Evolutionary conservation across 2,888 invertebrate species (phyloP), one percentile per base, ranked within the genome.

Genomic region (Drosophila lutescens): DNA sequence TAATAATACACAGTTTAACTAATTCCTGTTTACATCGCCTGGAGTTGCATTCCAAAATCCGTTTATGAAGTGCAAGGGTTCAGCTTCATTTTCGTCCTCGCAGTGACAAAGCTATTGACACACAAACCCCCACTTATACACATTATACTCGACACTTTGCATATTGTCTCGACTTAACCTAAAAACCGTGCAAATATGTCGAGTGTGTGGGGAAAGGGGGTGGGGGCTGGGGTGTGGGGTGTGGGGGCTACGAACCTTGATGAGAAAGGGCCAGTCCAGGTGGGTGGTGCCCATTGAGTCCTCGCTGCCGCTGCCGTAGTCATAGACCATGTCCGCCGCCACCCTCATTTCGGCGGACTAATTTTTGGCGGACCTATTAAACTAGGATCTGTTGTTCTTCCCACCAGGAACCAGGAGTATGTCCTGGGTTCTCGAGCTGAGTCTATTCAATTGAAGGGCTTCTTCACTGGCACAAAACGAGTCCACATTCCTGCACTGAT

Each of bases 251-350:
- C 81, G 79, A 76, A 91, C 91, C 91, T 91, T 91, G 68, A 91
- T 91, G 60, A 91, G 80, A 74, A 91, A 91, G 49, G 92, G 91
- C 91, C 92, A 91, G 77, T 91, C 91, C 74, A 91, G 67, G 62
- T 90, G 89, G 15, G 79, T 76, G 38, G 88, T 75, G 46, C 83
- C 86, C 65, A 76, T 79, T 32, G 81, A 66, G 54, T 88, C 88
- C 55, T 86, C 90, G 44, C 30, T 46, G 44, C 73, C 70, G 34
- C 30, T 46, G 44, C 73, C 70, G 34, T 86, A 82, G 30, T 82
- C 85, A 12, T 85, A 80, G 61, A 76, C 74, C 61, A 81, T 79
- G 74, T 90, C 91, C 65, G 89, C 51, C 20, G 51, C 73, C 41
- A 73, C 55, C 38, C 70, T 71, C 70, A 71, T 71, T 38, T 38